Conservation (phyloP, 2,888 invertebrate genomes). For the Temnothorax ravouxi region DNA sequence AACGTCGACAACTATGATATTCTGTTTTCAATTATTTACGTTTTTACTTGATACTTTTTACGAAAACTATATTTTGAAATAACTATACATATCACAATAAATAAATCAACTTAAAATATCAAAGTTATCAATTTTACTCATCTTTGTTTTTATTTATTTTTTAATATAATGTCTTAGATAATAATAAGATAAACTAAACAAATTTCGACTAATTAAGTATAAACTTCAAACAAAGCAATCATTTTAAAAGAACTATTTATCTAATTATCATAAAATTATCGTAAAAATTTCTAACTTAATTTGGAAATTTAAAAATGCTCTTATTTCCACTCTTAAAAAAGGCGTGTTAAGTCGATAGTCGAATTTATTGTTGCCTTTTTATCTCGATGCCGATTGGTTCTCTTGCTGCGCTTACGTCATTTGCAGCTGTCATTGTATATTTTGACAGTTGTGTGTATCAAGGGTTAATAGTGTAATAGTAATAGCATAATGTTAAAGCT, state of each 20-base stretch:
- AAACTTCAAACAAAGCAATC: not conserved
- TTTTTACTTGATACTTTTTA: not conserved
- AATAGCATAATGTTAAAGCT: too few relatives aligned
- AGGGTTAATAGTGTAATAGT: too few relatives aligned
- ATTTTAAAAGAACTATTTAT: not conserved
- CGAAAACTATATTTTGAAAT: not conserved
- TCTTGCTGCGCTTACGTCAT: too few relatives aligned
- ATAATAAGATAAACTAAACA: not conserved
- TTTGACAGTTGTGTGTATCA: too few relatives aligned
- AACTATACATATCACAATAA: not conserved
- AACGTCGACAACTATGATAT: not conserved
- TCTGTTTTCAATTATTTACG: not conserved
- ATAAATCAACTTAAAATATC: not conserved
- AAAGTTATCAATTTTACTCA: not conserved
- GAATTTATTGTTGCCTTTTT: too few relatives aligned
- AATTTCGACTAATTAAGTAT: slow-evolving; percentile 1
- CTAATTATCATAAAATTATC: not conserved
- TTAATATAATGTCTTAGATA: not conserved
- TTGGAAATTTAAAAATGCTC: not conserved
- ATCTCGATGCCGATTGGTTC: too few relatives aligned
- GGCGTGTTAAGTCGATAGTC: too few relatives aligned
- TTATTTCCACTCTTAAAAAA: too few relatives aligned
- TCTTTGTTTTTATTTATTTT: not conserved
- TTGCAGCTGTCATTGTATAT: too few relatives aligned
- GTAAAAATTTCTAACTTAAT: not conserved